phyloP scores from a whole-genome alignment of 2,888 invertebrate genomes.

The Actias luna region DNA sequence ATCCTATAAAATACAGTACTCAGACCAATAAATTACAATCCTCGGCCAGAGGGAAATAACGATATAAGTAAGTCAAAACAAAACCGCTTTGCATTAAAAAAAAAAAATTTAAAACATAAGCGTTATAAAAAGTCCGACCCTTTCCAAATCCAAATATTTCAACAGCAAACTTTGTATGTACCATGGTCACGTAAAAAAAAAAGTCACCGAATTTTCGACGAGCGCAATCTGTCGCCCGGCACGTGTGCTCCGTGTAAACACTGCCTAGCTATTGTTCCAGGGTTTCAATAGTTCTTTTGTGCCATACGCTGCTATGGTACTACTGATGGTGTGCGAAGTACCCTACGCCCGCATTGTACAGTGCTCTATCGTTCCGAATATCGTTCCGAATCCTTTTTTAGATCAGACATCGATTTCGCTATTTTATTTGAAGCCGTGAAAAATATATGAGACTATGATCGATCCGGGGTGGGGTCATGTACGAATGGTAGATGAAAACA shows the following conservation, averaged over 20 bases:
- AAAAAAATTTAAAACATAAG: no score
- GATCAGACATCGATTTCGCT: not conserved
- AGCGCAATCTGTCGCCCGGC: slow-evolving; percentile 45
- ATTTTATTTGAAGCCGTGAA: not conserved
- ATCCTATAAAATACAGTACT: no score
- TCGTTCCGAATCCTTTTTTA: not conserved
- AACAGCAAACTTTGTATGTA: not conserved
- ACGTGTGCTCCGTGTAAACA: slow-evolving; percentile 53
- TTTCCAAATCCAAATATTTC: not conserved
- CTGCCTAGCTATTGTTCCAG: slow-evolving; percentile 59
- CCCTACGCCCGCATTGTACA: slow-evolving; percentile 9
- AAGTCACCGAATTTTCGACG: slow-evolving; percentile 24
- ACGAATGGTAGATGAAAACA: no score
- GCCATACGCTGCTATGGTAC: slow-evolving; percentile 28
- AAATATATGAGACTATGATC: not conserved
- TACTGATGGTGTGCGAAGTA: slow-evolving; percentile 18
- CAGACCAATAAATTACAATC: no score
- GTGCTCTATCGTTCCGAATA: not conserved
- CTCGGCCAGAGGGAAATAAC: no score
- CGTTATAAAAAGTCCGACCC: not conserved
- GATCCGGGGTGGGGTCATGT: not conserved
- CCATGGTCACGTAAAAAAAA: not conserved
- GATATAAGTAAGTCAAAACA: no score
- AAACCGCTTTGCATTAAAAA: no score
- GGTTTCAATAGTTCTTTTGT: slow-evolving; percentile 59